These are phyloP conservation scores for Australoheros scitulus DNA, from an alignment of 2,113 vertebrate genomes.

Conservation along the genomic window DNA sequence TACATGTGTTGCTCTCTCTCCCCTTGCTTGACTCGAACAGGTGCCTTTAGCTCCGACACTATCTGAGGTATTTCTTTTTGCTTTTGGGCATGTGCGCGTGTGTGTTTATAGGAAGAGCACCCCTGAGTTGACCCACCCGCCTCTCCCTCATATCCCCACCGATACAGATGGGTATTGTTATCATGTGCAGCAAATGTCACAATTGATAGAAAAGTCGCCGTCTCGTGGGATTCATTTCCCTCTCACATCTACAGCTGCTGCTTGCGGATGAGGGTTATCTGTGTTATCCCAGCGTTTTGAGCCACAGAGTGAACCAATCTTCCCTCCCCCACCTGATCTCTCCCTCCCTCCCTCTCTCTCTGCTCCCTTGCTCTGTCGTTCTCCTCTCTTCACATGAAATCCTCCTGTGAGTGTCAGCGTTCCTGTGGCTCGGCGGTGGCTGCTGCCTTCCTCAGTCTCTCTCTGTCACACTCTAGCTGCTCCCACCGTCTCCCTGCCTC, in stretches of 20 bases:
- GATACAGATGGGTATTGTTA: conserved; percentile 92
- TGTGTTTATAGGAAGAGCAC: conserved; percentile 78
- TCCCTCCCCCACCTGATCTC: conserved; percentile 67
- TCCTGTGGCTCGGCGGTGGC: conserved; percentile 67
- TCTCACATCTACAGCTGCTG: conserved; percentile 82
- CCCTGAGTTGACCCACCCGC: conserved; percentile 63
- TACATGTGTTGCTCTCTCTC: conserved; percentile 61
- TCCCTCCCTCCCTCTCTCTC: conserved; percentile 32
- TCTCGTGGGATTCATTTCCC: conserved; percentile 84
- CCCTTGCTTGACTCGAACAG: conserved; percentile 79
- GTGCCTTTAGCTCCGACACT: conserved; percentile 84
- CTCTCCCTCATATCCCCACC: conserved; percentile 80
- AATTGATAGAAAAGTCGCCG: conserved; percentile 88
- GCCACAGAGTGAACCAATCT: conserved; percentile 55
- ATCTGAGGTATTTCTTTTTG: conserved; percentile 54
- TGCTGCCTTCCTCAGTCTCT: conserved; percentile 69
- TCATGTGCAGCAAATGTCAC: conserved; percentile 93
- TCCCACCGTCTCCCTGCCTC: conserved; percentile 63
- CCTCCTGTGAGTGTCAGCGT: conserved; percentile 74
- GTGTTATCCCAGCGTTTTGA: conserved; percentile 63
- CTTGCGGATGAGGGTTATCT: conserved; percentile 71
- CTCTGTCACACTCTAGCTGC: conserved; percentile 72
- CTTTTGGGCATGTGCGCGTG: conserved; percentile 10
- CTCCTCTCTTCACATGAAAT: conserved; percentile 66
- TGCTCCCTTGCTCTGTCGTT: conserved; percentile 40